Evolutionary conservation across 1,140 invertebrate species (phyloP).

Genomic region (Phocides pigmalion): DNA sequence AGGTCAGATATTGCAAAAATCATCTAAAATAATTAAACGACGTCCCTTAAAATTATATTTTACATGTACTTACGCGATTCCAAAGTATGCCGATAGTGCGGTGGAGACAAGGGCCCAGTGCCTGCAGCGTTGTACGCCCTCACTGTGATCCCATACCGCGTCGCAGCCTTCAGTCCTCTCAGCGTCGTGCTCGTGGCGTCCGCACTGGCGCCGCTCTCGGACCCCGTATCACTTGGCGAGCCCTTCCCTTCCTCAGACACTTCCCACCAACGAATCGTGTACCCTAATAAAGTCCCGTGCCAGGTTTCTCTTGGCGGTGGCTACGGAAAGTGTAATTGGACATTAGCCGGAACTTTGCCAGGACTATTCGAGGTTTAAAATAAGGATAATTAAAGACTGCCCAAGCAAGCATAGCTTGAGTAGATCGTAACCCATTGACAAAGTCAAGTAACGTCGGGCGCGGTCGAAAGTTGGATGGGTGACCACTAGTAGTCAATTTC

Average conservation of each 20-base stretch:
- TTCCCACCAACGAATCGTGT: slow-evolving; percentile 89
- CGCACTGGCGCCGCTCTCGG: slow-evolving; percentile 75
- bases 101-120: slow-evolving; percentile 90
- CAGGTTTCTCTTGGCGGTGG: slow-evolving; percentile 89
- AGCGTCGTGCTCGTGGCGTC: slow-evolving; percentile 87
- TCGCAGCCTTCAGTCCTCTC: slow-evolving; percentile 91
- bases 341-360: slow-evolving; percentile 22
- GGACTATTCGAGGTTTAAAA: background rate
- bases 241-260: slow-evolving; percentile 68
- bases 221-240: slow-evolving; percentile 72
- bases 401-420: too few relatives aligned
- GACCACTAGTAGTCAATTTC: too few relatives aligned
- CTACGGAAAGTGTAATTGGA: slow-evolving; percentile 41
- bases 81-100: slow-evolving; percentile 91
- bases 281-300: slow-evolving; percentile 92
- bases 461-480: too few relatives aligned
- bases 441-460: too few relatives aligned
- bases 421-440: too few relatives aligned
- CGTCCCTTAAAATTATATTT: too few relatives aligned
- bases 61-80: slow-evolving; percentile 89
- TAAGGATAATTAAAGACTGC: slow-evolving; percentile 1
- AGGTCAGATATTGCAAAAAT: too few relatives aligned
- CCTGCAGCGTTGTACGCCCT: slow-evolving; percentile 95
- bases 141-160: slow-evolving; percentile 92
- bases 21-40: too few relatives aligned